phyloP scores from a whole-genome alignment of 2,113 vertebrate species.

The Hippopotamus amphibius region DNA sequence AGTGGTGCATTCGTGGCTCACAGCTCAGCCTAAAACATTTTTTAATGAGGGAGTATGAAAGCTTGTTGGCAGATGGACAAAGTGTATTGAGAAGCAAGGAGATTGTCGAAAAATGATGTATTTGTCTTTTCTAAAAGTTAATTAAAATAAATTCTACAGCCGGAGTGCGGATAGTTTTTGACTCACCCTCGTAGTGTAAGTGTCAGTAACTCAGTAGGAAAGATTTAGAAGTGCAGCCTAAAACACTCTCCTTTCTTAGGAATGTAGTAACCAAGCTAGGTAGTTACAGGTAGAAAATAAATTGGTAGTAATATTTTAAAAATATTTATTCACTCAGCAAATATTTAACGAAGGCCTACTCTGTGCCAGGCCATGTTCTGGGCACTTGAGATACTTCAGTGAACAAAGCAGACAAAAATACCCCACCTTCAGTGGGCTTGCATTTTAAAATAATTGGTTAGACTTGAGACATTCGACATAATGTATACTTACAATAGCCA shows the following conservation, averaged over 20 bases:
- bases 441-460: slow-evolving; percentile 5
- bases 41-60: too few species aligned
- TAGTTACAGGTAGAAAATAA: neutral
- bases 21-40: too few species aligned
- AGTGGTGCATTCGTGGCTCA: too few species aligned
- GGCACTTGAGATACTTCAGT: neutral
- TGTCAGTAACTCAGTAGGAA: neutral
- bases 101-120: too few species aligned
- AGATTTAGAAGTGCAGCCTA: neutral
- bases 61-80: too few species aligned
- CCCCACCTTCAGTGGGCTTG: neutral
- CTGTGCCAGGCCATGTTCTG: neutral
- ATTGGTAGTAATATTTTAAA: neutral
- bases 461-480: neutral
- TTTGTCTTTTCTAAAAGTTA: too few species aligned
- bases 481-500: neutral
- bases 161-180: too few species aligned
- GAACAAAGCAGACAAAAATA: neutral
- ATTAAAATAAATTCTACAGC: too few species aligned
- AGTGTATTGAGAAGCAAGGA: too few species aligned
- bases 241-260: neutral
- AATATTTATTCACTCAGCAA: neutral
- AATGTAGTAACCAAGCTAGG: neutral
- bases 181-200: neutral
- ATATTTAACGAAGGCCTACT: neutral